Evolutionary conservation across 2,888 invertebrate species (phyloP), one percentile per base, ranked within the genome.

Genomic region (Nezara viridula): DNA sequence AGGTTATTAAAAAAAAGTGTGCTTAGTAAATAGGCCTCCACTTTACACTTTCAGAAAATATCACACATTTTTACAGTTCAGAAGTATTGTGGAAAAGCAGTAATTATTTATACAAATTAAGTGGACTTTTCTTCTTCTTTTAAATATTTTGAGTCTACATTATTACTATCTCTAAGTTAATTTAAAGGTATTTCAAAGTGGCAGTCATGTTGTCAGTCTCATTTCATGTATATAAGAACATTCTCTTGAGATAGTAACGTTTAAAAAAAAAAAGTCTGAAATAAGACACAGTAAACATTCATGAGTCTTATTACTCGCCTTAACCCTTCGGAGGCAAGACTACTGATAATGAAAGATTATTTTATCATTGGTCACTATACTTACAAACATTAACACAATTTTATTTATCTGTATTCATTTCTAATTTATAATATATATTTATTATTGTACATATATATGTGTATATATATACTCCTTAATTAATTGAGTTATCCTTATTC

Each of bases 191-290:
- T 88, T 77, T 88, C 73, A 89, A 89, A 90, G 77, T 90, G 90
- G 90, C 90, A 90, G 90, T 90, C 90, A 73, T 85, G 21, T 88
- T 86, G 86, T 90, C 90, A 90, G 90, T 90, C 90, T 90, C 90
- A 90, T 90, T 49, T 88, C 88, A 88, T 88, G 55, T 88, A 88
- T 50, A 77, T 73, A 44, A 85, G 55, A 88, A 52, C 81, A 52
- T 81, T 52, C 85, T 66, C 77, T 88, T 88, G 49, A 88, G 50
- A 52, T 81, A 88, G 52, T 77, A 81, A 50, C 44, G 49, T 49
- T 87, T 60, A 37, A 87, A 87, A 88, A 88, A 87, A 88, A 77
- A 88, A 85, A 88, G 87, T 89, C 88, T 88, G 89, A 87, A 87
- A 86, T 88, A 89, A 88, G 87, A 89, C 89, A 89, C 88, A 89